These are phyloP conservation scores for Neuroterus valhalla DNA, from an alignment of 1,140 invertebrate species.

Conservation along the genomic window DNA sequence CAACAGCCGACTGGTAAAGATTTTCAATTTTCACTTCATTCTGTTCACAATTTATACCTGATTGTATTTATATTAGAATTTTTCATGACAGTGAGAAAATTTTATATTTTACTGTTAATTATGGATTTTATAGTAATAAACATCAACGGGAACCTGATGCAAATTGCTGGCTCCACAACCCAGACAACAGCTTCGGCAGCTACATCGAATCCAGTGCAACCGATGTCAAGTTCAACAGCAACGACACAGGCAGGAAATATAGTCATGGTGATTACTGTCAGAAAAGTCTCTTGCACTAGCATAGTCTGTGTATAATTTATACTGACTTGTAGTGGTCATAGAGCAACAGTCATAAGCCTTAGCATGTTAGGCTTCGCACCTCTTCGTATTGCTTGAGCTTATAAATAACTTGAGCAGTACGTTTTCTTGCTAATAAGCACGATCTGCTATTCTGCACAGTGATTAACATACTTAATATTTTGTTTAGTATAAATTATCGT, in stretches of 20 bases:
- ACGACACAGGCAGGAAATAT: slow-evolving; percentile 82
- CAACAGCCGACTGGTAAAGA: slow-evolving; percentile 78
- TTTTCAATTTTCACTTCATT: not conserved
- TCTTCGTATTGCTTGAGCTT: too few species aligned
- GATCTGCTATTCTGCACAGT: not conserved
- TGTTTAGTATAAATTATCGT: not conserved
- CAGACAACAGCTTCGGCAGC: slow-evolving; percentile 73
- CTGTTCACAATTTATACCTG: too few species aligned
- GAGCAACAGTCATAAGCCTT: slow-evolving; percentile 59
- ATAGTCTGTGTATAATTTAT: slow-evolving; percentile 66
- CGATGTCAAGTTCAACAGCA: slow-evolving; percentile 76
- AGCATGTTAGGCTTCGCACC: too few species aligned
- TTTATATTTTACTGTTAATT: slow-evolving; percentile 32
- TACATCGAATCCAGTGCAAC: slow-evolving; percentile 73
- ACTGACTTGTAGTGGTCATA: slow-evolving; percentile 68
- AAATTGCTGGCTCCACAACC: slow-evolving; percentile 76
- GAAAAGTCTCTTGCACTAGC: slow-evolving; percentile 66
- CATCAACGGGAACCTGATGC: slow-evolving; percentile 84
- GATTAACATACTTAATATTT: not conserved
- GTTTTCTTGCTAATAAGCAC: too few species aligned
- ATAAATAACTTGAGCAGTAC: too few species aligned
- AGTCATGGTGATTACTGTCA: slow-evolving; percentile 77
- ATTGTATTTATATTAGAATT: too few species aligned
- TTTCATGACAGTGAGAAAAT: not conserved
- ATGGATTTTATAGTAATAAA: slow-evolving; percentile 78